Conservation (phyloP, 2,888 invertebrate genomes). For the Ramazzottius varieornatus region DNA sequence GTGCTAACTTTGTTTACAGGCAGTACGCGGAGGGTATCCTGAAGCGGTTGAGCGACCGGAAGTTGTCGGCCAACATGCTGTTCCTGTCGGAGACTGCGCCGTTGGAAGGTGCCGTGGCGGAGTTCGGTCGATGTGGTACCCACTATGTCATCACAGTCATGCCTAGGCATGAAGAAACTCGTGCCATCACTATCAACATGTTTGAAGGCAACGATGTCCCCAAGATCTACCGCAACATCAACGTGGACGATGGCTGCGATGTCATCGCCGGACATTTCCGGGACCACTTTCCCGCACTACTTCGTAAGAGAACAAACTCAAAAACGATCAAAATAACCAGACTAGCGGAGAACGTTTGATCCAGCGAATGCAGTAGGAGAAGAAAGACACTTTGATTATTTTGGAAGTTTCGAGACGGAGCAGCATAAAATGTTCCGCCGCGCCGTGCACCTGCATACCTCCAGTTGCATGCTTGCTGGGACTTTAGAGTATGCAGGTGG, state of each 20-base stretch:
- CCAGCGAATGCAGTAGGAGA: no score
- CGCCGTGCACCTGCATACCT: no score
- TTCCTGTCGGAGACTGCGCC: slow-evolving; percentile 72
- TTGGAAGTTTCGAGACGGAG: no score
- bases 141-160: slow-evolving; percentile 63
- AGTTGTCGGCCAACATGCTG: slow-evolving; percentile 41
- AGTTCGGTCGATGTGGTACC: slow-evolving; percentile 60
- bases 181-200: slow-evolving; percentile 63
- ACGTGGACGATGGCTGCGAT: slow-evolving; percentile 59
- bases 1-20: no score
- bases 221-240: slow-evolving; percentile 94
- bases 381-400: no score
- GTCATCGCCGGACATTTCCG: slow-evolving; percentile 34
- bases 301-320: slow-evolving; percentile 8
- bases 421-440: no score
- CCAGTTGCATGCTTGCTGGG: no score
- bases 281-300: slow-evolving; percentile 15
- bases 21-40: slow-evolving; percentile 44
- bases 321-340: slow-evolving; percentile 13
- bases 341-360: slow-evolving; percentile 12
- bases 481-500: no score
- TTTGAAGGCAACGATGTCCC: slow-evolving; percentile 49
- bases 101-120: slow-evolving; percentile 47
- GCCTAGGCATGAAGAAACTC: slow-evolving; percentile 54
- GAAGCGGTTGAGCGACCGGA: slow-evolving; percentile 18